Conservation (phyloP, 2,888 invertebrate genomes). For the Sisyra nigra region DNA sequence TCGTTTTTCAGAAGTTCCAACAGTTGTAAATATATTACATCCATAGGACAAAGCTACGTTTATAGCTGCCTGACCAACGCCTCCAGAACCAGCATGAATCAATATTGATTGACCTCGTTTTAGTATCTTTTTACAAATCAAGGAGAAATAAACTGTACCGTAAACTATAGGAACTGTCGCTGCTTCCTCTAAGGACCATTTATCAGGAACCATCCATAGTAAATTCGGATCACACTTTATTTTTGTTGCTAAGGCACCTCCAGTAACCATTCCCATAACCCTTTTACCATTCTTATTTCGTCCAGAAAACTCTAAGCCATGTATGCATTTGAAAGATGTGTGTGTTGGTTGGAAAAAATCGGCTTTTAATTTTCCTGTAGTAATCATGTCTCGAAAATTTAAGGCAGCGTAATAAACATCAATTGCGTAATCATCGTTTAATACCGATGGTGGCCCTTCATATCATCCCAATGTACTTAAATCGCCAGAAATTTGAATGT, state of each 20-base stretch:
- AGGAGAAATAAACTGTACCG: slow-evolving; percentile 24
- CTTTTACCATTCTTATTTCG: slow-evolving; percentile 34
- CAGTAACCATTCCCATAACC: slow-evolving; percentile 46
- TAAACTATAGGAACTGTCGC: slow-evolving; percentile 65
- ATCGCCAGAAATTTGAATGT: slow-evolving; percentile 64
- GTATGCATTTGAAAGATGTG: slow-evolving; percentile 32
- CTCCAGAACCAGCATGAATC: slow-evolving; percentile 44
- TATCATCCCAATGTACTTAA: slow-evolving; percentile 66
- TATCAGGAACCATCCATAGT: slow-evolving; percentile 48
- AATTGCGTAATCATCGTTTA: slow-evolving; percentile 31
- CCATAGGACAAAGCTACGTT: slow-evolving; percentile 43
- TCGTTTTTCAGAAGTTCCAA: slow-evolving; percentile 32
- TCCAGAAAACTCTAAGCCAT: slow-evolving; percentile 58
- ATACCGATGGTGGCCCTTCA: slow-evolving; percentile 46
- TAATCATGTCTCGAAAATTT: slow-evolving; percentile 90
- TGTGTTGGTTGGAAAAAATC: slow-evolving; percentile 43
- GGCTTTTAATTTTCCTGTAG: slow-evolving; percentile 73
- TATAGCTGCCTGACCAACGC: slow-evolving; percentile 62
- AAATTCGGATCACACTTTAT: slow-evolving; percentile 36
- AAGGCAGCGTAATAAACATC: slow-evolving; percentile 60
- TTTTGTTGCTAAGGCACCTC: slow-evolving; percentile 41
- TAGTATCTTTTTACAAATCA: slow-evolving; percentile 6
- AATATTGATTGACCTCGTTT: slow-evolving; percentile 21
- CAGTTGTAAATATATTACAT: slow-evolving; percentile 45
- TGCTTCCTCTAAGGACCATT: slow-evolving; percentile 58